A percentile compares a stretch with the other conserved stretches of the same genome.
These are phyloP conservation scores for Phalacrocorax carbo DNA, from an alignment of 2,113 vertebrate genomes.

Conservation along the genomic window DNA sequence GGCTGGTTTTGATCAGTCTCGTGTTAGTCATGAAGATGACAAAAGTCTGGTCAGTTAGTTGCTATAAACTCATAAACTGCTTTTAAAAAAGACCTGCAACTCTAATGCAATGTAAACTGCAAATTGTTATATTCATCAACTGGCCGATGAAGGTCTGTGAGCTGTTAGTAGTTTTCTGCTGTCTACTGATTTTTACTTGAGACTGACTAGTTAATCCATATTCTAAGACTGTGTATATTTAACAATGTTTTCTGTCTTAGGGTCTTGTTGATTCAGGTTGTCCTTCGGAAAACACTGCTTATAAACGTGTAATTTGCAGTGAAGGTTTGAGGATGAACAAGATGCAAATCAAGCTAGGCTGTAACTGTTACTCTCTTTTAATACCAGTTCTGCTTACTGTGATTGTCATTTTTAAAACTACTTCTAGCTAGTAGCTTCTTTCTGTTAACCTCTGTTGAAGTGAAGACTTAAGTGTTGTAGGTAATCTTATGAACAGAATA, in stretches of 20 bases:
- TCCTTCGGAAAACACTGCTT: background rate
- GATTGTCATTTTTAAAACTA: background rate
- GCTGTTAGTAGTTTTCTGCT: background rate
- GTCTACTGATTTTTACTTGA: background rate
- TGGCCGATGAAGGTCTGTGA: background rate
- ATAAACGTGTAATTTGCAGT: background rate
- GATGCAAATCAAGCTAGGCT: background rate
- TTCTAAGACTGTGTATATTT: background rate
- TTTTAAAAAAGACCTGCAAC: background rate
- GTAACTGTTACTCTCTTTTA: background rate
- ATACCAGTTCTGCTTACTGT: background rate
- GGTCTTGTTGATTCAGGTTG: background rate
- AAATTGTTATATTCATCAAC: background rate
- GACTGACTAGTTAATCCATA: background rate
- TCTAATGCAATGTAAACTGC: background rate
- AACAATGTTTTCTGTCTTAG: background rate
- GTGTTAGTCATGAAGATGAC: background rate
- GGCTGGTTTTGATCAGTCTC: background rate
- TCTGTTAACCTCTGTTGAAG: background rate
- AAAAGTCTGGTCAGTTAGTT: background rate
- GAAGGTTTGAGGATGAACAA: background rate
- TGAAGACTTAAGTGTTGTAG: background rate
- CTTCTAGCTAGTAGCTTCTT: background rate
- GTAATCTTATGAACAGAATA: background rate
- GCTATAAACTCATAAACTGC: background rate